phyloP scores from a whole-genome alignment of 2,797 vertebrate species.

The Staurois parvus region DNA sequence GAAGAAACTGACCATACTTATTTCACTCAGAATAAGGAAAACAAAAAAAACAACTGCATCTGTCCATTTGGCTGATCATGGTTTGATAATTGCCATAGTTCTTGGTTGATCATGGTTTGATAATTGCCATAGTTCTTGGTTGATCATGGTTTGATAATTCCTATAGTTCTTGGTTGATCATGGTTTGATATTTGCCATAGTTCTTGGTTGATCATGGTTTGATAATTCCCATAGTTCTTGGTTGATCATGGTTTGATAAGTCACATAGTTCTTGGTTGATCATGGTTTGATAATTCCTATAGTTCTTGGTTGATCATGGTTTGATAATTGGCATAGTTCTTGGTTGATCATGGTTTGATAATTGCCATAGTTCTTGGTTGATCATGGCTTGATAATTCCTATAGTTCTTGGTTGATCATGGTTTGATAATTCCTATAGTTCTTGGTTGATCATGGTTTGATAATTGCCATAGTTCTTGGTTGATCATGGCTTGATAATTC shows the following conservation, averaged over 20 bases:
- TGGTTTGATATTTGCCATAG: neutral
- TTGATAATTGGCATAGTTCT: neutral
- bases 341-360: neutral
- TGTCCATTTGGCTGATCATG: neutral
- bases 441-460: neutral
- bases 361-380: neutral
- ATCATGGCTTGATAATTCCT: neutral
- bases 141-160: neutral
- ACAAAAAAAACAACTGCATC: neutral
- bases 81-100: no score
- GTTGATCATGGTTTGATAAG: neutral
- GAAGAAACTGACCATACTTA: neutral
- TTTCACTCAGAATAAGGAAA: neutral
- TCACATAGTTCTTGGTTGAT: neutral
- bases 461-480: neutral
- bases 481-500: neutral
- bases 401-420: neutral
- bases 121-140: neutral
- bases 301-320: neutral
- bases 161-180: neutral
- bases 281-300: neutral
- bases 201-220: neutral
- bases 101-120: neutral
- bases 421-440: neutral
- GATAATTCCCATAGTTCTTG: neutral